A percentile compares a stretch with the other conserved stretches of the same genome.
These are phyloP conservation scores for Corynorhinus townsendii DNA, from an alignment of 2,113 vertebrate genomes.

Conservation along the genomic window DNA sequence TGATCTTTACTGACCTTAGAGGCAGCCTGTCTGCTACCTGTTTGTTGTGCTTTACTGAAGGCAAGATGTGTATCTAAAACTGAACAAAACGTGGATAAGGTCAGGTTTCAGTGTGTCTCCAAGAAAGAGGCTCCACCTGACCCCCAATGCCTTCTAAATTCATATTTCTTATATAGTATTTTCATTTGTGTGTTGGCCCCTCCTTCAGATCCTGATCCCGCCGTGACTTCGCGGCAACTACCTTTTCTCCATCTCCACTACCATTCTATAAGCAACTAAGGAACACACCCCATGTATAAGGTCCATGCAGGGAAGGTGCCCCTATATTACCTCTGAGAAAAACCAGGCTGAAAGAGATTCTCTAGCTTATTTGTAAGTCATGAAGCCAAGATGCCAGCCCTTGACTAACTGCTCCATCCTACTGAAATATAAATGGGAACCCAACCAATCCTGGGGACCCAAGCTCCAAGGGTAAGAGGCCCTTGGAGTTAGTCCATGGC, in stretches of 20 bases:
- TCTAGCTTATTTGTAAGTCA: rapidly evolving
- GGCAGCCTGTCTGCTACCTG: too few species aligned
- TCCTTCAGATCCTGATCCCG: too few species aligned
- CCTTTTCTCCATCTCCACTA: not conserved
- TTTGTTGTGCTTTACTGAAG: too few species aligned
- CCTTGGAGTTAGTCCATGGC: not conserved
- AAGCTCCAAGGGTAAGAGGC: not conserved
- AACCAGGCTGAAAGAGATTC: not conserved
- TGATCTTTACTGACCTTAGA: too few species aligned
- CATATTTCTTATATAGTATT: too few species aligned
- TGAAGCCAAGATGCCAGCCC: rapidly evolving
- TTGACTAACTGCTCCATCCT: not conserved
- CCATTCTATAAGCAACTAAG: not conserved
- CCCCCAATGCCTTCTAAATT: too few species aligned
- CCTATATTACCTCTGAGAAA: not conserved
- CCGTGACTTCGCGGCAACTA: too few species aligned
- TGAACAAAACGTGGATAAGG: too few species aligned
- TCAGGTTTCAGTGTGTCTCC: too few species aligned
- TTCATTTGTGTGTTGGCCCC: too few species aligned
- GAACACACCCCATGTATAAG: not conserved
- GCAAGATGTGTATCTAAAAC: too few species aligned
- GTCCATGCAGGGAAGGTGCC: not conserved
- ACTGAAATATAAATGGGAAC: rapidly evolving
- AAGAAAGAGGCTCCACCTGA: too few species aligned
- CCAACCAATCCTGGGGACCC: not conserved